Base-by-base conservation (phyloP, 2,888 invertebrate genomes). In the Tiliacea citrago region DNA sequence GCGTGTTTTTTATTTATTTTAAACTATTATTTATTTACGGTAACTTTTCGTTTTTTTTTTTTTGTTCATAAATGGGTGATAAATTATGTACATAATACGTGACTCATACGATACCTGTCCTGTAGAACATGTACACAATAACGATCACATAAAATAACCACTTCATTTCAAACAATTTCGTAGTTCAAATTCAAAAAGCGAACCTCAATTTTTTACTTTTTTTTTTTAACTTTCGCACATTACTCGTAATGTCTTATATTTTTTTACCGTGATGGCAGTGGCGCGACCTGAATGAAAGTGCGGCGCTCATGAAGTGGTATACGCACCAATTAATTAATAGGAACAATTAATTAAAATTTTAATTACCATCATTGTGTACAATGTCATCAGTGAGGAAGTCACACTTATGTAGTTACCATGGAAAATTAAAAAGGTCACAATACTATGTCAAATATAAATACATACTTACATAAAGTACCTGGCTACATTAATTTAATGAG, bases 61-160 rank as follows among this genome's bases (percentile, higher is more conserved):
- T 0, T 6, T n/a, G n/a, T n/a, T n/a, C n/a, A 9, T 9, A 9
- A 45, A 47, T 24, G 8, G 16, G 12, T 1, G 0, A 49, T 18
- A 0, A 6, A 39, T 55, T 21, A 62, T 42, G 8, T 29, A 49
- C 49, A 8, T 29, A 29, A 29, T 9, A 39, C 13, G 1, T 1
- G 2, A 5, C 9, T 63, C 2, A 61, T 79, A 69, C 57, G 18
- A 62, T 83, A 95, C 95, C 95, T 88, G 93, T 87, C 88, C 92
- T 92, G 73, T 93, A 94, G 70, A 90, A 91, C 93, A 94, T 92
- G 75, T 93, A 95, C 68, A 92, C 76, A 24, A 94, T 89, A 75
- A 95, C 91, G 57, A 94, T 78, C 76, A 93, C 89, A 83, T 92
- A 94, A 77, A 94, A 92, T 75, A 92, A 24, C 93, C 93, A 94